Percentiles rank a stretch among this genome's conserved stretches.
phyloP scores from a whole-genome alignment of 2,888 invertebrate genomes.

The Neoascia interrupta region DNA sequence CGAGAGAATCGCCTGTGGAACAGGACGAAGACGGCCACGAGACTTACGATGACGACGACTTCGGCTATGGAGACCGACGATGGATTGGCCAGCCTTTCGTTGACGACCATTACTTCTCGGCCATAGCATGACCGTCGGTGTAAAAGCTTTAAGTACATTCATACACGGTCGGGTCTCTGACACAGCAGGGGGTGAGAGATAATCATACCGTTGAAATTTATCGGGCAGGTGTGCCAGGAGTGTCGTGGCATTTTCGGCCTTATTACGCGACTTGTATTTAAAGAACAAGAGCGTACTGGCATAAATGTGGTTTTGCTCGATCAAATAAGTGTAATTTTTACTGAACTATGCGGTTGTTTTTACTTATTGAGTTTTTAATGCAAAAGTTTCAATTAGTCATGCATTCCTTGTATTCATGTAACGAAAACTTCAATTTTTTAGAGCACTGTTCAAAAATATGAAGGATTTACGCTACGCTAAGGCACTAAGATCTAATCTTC shows the following conservation, averaged over 20 bases:
- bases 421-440: too few relatives aligned
- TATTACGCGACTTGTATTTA: too few relatives aligned
- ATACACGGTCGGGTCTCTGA: background rate
- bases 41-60: slow-evolving; percentile 43
- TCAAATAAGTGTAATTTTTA: too few relatives aligned
- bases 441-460: too few relatives aligned
- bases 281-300: too few relatives aligned
- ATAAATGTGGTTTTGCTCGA: too few relatives aligned
- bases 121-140: slow-evolving; percentile 41
- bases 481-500: too few relatives aligned
- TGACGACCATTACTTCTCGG: slow-evolving; percentile 47
- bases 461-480: too few relatives aligned
- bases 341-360: too few relatives aligned
- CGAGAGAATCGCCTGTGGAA: slow-evolving; percentile 42
- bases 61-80: slow-evolving; percentile 26
- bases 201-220: slow-evolving; percentile 62
- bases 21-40: slow-evolving; percentile 55
- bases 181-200: slow-evolving; percentile 39
- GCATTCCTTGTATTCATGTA: too few relatives aligned
- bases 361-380: too few relatives aligned
- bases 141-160: slow-evolving; percentile 47
- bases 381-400: too few relatives aligned
- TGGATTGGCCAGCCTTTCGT: slow-evolving; percentile 55
- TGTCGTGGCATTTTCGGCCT: slow-evolving; percentile 42
- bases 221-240: slow-evolving; percentile 59